Conservation (phyloP, 2,888 invertebrate genomes). For the Sturmia bella region DNA sequence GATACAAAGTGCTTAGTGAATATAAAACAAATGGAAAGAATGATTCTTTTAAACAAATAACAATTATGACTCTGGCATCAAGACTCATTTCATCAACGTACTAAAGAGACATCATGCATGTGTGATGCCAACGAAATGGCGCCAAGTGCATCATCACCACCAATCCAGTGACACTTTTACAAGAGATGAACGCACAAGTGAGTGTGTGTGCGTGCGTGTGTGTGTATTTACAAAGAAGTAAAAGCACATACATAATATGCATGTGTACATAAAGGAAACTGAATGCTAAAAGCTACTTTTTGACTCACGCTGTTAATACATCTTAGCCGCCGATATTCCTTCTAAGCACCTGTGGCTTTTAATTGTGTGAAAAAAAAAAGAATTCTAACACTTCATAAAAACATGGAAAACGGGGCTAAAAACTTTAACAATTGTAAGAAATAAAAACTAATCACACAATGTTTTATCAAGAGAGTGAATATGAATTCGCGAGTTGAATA, state of each 20-base stretch:
- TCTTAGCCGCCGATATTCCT: slow-evolving; percentile 53
- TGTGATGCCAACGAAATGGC: slow-evolving; percentile 55
- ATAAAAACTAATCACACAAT: too few species aligned
- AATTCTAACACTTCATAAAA: slow-evolving; percentile 13
- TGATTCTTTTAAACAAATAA: slow-evolving; percentile 23
- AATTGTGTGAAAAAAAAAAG: slow-evolving; percentile 18
- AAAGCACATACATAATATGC: too few species aligned
- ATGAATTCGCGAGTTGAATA: too few species aligned
- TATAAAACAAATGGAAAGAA: slow-evolving; percentile 5
- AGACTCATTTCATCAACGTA: slow-evolving; percentile 34
- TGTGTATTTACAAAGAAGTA: background rate
- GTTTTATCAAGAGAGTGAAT: too few species aligned
- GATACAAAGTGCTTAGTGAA: too few species aligned
- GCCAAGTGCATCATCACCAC: slow-evolving; percentile 61
- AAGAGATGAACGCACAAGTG: background rate
- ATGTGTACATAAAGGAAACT: slow-evolving; percentile 14
- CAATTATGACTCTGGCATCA: slow-evolving; percentile 18
- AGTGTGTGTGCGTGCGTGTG: background rate
- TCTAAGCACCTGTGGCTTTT: slow-evolving; percentile 65
- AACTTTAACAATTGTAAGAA: background rate
- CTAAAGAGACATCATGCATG: slow-evolving; percentile 33
- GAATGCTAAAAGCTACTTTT: slow-evolving; percentile 38
- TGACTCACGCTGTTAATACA: slow-evolving; percentile 64
- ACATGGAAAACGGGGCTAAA: background rate
- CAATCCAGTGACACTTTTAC: slow-evolving; percentile 23